Evolutionary conservation across 2,113 vertebrate genomes (phyloP).

Genomic region (Damaliscus lunatus): DNA sequence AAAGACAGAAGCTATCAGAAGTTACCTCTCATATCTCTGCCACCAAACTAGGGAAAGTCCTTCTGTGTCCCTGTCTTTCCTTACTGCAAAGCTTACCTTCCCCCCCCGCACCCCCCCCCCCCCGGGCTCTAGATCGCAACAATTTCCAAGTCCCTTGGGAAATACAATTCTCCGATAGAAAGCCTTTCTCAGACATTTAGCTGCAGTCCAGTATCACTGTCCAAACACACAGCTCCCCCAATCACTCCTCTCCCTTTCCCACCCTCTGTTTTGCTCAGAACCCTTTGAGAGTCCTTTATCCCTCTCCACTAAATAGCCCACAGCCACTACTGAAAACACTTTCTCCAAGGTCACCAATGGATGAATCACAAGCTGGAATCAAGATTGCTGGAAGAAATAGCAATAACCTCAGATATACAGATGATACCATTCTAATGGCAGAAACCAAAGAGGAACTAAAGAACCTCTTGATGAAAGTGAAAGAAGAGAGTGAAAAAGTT

Average conservation of each 20-base stretch:
- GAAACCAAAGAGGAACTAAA: neutral
- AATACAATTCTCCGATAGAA: neutral
- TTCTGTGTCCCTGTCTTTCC: neutral
- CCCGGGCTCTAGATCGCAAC: neutral
- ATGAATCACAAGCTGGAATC: neutral
- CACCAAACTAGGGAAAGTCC: neutral
- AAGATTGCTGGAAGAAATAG: neutral
- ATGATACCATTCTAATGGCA: neutral
- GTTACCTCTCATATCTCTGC: neutral
- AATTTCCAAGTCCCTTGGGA: neutral
- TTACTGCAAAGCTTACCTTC: neutral
- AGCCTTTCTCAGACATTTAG: neutral
- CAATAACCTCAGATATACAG: neutral
- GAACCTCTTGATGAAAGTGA: neutral
- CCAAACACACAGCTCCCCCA: neutral
- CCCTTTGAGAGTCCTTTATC: neutral
- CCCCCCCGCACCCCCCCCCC: accelerated
- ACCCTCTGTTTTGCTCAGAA: neutral
- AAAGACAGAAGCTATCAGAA: neutral
- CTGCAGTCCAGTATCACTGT: neutral
- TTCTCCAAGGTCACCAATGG: neutral
- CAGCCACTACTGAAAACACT: neutral
- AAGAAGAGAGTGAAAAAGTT: neutral
- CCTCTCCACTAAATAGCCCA: neutral
- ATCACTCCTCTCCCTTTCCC: neutral